phyloP scores from a whole-genome alignment of 2,888 invertebrate genomes.

The Acheta domesticus region DNA sequence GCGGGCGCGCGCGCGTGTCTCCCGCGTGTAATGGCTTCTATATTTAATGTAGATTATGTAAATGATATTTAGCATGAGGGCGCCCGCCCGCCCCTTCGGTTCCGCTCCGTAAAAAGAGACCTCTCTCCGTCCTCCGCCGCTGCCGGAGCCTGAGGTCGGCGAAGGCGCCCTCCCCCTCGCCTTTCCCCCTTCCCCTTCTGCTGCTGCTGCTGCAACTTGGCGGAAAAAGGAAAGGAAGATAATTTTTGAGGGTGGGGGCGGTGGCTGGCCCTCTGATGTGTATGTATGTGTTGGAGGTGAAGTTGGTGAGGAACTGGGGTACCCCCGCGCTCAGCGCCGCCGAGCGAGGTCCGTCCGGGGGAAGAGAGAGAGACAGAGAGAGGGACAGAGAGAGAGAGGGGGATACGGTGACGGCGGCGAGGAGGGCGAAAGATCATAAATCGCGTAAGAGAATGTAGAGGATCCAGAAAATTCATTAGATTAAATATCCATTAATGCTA shows the following conservation, averaged over 20 bases:
- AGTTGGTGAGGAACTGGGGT: conserved; percentile 29
- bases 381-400: neutral
- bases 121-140: no score
- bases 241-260: conserved; percentile 28
- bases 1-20: neutral
- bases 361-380: conserved; percentile 20
- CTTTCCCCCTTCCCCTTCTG: neutral
- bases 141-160: no score
- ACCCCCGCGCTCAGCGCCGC: conserved; percentile 27
- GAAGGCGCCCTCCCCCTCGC: neutral
- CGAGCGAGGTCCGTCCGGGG: conserved; percentile 24
- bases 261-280: neutral
- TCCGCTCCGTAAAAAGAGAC: no score
- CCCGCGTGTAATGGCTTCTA: conserved; percentile 18
- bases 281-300: conserved; percentile 30
- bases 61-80: conserved; percentile 11
- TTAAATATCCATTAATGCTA: conserved; percentile 46
- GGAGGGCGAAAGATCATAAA: conserved; percentile 26
- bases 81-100: no score
- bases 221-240: conserved; percentile 34
- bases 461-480: conserved; percentile 46
- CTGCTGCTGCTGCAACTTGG: conserved; percentile 30
- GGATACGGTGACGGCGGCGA: conserved; percentile 28
- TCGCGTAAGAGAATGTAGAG: conserved; percentile 32
- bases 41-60: conserved; percentile 18